Evolutionary conservation across 1,140 invertebrate genomes (phyloP), one percentile per base, ranked within the genome.

Genomic region (Halictus rubicundus): DNA sequence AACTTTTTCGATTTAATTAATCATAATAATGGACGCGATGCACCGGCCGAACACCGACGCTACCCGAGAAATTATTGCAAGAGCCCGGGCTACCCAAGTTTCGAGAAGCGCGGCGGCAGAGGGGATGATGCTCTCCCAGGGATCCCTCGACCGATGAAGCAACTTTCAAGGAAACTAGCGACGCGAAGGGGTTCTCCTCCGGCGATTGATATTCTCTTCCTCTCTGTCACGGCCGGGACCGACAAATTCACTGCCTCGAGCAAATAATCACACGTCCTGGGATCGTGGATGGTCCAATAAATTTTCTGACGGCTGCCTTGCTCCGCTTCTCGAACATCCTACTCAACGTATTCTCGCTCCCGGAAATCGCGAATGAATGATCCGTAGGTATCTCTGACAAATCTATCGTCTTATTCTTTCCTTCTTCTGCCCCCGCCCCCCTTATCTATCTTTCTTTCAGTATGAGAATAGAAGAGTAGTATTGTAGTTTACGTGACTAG

Each of bases 241-340:
- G 81, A 83, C 81, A 83, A 83, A 83, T 83, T 83, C 68, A 46
- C 72, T n/a, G 54, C 72, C 68, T 52, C 60, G 59, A 63, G 72
- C 70, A 70, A 81, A 80, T 81, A 83, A 83, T 81, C 81, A 76
- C 72, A 42, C 72, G 65, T 80, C 81, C 68, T 27, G 59, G 70
- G 52, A 74, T 54, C 71, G 61, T 27, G 70, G 78, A 74, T 39
- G 71, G 78, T 61, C 78, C 78, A 79, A 73, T 79, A 79, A 79
- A 79, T 79, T 79, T 64, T 46, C 64, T n/a, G 37, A 37, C 49
- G 54, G 7, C 78, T 68, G 59, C 63, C 70, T 65, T 74, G 59
- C 70, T 74, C 66, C 65, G 66, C 19, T n/a, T 25, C 78, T 66
- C 61, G 23, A 73, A 79, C 78, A 74, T 79, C 78, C 71, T 66